phyloP scores from a whole-genome alignment of 2,113 vertebrate genomes.

The Hucho hucho region DNA sequence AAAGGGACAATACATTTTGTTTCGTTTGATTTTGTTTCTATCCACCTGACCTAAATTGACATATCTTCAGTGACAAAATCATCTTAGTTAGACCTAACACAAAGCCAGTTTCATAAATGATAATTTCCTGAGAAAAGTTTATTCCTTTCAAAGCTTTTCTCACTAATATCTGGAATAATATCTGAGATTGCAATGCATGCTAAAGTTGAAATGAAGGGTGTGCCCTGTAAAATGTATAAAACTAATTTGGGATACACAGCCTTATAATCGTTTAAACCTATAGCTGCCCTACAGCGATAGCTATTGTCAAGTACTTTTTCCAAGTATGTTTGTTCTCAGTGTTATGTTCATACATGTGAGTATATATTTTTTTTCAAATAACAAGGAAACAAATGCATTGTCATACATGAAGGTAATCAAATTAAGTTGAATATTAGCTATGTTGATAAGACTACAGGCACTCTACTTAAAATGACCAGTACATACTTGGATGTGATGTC shows the following conservation, averaged over 20 bases:
- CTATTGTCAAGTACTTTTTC: constrained; percentile 2
- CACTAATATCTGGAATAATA: too few species aligned
- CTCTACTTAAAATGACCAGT: constrained; percentile 5
- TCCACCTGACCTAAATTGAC: neutral
- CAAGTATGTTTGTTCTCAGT: neutral
- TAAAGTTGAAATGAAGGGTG: neutral
- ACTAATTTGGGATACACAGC: neutral
- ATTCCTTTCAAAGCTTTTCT: too few species aligned
- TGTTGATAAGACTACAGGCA: constrained; percentile 1
- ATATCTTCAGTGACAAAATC: neutral
- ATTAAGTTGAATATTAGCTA: neutral
- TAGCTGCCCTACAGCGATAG: neutral
- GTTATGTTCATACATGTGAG: neutral
- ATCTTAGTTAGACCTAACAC: neutral
- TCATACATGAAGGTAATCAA: neutral
- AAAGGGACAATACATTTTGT: neutral
- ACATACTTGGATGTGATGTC: constrained; percentile 1
- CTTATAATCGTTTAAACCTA: neutral
- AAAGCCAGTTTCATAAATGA: too few species aligned
- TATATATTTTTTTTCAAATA: neutral
- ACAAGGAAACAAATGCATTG: neutral
- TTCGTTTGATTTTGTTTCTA: neutral
- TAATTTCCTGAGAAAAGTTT: too few species aligned
- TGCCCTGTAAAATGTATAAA: neutral
- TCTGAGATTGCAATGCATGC: neutral